Conservation (phyloP, 2,797 vertebrate species). For the Spinus pinus region DNA sequence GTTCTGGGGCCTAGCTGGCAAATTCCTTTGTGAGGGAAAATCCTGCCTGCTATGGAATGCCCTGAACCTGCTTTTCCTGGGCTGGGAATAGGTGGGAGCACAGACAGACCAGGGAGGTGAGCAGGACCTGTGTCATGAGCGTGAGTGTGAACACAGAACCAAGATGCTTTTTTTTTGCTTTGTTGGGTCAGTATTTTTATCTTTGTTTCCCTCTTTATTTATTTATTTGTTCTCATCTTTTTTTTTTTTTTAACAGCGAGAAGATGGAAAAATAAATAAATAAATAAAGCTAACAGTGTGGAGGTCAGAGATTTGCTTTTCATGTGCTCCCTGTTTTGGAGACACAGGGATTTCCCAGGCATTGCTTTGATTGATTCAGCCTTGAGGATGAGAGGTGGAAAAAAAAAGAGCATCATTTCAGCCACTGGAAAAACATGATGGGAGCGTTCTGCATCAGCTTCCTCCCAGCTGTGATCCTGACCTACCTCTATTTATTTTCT, state of each 20-base stretch:
- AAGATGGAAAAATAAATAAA: background rate
- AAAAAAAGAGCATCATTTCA: background rate
- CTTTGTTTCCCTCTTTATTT: background rate
- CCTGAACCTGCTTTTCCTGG: background rate
- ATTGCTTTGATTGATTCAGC: background rate
- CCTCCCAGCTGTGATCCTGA: background rate
- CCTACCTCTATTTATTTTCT: background rate
- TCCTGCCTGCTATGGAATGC: background rate
- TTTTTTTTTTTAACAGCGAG: background rate
- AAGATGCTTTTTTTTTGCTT: background rate
- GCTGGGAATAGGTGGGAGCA: background rate
- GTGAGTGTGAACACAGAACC: fast-evolving
- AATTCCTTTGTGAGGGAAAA: background rate
- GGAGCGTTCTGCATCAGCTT: background rate
- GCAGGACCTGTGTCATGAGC: background rate
- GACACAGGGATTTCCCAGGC: background rate
- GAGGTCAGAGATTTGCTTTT: background rate
- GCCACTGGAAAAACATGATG: background rate
- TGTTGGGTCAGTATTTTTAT: background rate
- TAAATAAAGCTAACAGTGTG: fast-evolving
- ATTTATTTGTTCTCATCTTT: background rate
- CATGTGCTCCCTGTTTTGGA: background rate
- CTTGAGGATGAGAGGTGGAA: background rate
- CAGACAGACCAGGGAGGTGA: background rate
- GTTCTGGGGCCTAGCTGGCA: background rate